Base-by-base conservation (phyloP, 2,888 invertebrate species). In the Ephialtes manifestator region DNA sequence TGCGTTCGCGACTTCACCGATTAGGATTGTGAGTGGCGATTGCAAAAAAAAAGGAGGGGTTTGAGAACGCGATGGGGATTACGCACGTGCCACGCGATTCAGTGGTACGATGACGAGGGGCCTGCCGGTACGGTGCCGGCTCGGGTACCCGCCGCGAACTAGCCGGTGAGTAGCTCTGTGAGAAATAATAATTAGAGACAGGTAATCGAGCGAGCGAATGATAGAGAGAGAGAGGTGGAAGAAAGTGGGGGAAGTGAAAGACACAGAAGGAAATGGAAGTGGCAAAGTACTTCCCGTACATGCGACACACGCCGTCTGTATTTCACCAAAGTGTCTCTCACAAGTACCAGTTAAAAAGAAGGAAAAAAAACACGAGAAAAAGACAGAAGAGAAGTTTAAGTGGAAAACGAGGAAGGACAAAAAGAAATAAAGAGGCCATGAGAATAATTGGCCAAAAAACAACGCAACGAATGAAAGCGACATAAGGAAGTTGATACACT, bases 111-210 rank as follows among this genome's bases (percentile, higher is more conserved):
- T 20, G n/a, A 55, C 13, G 51, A 60, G 53, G 48, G 58, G 55
- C 46, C 46, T 20, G 43, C 71, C 68, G 80, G 80, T 71, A 53
- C 70, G 70, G 43, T 58, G 48, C 68, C 70, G 55, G 58, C 78
- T 79, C 67, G 60, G 63, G 48, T 28, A 60, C 63, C 60, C 63
- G 24, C 60, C 60, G 63, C 58, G 39, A 71, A 58, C 70, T 58
- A 60, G 58, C 60, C 48, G 60, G 11, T 31, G 35, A 60, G 39
- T 31, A 31, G 48, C 46, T 46, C 74, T 18, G 51, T 70, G 75
- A 55, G 63, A 83, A 83, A 80, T 79, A 79, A 60, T 70, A 83
- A 83, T 80, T 79, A 80, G 53, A 55, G 83, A 70, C 75, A 71
- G 79, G 48, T 74, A 80, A 83, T 79, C 79, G 53, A 46, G 74